A percentile compares a stretch with the other conserved stretches of the same genome.
These are phyloP conservation scores for Vanessa atalanta DNA, from an alignment of 1,140 invertebrate genomes.

Conservation along the genomic window DNA sequence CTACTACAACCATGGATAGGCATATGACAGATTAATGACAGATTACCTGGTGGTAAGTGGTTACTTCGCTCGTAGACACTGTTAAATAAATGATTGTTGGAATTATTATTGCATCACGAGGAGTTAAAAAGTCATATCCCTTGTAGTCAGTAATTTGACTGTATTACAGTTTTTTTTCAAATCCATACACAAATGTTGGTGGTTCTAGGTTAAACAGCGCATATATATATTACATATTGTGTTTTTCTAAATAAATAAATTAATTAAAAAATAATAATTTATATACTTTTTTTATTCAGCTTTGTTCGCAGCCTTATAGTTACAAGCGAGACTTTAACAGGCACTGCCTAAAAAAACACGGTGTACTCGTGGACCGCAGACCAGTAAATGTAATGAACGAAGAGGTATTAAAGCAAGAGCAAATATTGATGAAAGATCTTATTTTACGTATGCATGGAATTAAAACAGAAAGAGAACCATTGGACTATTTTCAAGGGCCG, in stretches of 20 bases:
- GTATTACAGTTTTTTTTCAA: no score
- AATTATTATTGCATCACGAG: no score
- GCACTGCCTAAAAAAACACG: slow-evolving; percentile 69
- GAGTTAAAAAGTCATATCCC: no score
- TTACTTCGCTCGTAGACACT: no score
- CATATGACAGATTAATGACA: no score
- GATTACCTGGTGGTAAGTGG: no score
- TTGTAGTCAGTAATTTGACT: no score
- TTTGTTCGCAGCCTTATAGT: slow-evolving; percentile 65
- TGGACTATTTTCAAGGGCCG: slow-evolving; percentile 55
- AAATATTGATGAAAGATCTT: slow-evolving; percentile 52
- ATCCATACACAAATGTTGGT: no score
- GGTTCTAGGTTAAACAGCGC: no score
- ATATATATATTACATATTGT: not conserved
- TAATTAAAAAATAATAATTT: not conserved
- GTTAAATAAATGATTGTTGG: no score
- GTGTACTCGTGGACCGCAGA: slow-evolving; percentile 56
- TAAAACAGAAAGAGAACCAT: slow-evolving; percentile 40
- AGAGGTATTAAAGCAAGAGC: slow-evolving; percentile 55
- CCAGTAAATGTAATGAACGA: slow-evolving; percentile 58
- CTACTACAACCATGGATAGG: no score
- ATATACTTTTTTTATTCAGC: slow-evolving; percentile 44
- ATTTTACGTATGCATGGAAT: slow-evolving; percentile 45
- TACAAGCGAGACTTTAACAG: slow-evolving; percentile 67
- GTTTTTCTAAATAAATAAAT: not conserved